Percentiles rank a stretch among this genome's conserved stretches.
Evolutionary conservation across 2,797 vertebrate species (phyloP).

Genomic region (Margarornis squamiger): DNA sequence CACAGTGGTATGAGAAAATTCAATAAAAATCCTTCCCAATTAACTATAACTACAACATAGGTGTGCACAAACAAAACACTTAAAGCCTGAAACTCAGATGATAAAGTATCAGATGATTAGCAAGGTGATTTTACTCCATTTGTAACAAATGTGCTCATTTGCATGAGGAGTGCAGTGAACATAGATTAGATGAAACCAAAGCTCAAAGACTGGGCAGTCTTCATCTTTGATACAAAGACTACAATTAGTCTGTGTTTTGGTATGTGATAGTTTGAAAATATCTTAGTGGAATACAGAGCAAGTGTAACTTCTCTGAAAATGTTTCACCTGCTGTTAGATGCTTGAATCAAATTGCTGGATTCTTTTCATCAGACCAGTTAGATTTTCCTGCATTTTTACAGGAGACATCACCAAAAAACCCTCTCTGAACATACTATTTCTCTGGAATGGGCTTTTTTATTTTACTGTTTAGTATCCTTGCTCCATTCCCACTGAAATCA

Average conservation of each 20-base stretch:
- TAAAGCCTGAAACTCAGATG: constrained; percentile 14
- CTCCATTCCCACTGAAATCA: not conserved
- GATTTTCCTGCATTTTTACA: not conserved
- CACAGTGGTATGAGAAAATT: not conserved
- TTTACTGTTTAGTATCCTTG: not conserved
- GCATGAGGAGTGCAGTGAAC: constrained; percentile 48
- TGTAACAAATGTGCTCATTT: constrained; percentile 46
- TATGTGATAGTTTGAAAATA: constrained; percentile 17
- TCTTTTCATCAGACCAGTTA: not conserved
- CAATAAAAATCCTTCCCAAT: not conserved
- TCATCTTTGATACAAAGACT: constrained; percentile 24
- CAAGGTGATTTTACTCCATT: constrained; percentile 38
- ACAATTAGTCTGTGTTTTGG: constrained; percentile 44
- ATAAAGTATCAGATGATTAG: constrained; percentile 28
- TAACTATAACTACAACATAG: not conserved
- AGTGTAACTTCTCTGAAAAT: not conserved
- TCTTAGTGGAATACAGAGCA: not conserved
- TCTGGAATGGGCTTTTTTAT: not conserved
- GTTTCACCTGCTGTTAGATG: not conserved
- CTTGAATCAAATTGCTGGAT: not conserved
- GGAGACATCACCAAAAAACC: no score
- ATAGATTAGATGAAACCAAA: constrained; percentile 49
- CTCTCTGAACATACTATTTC: not conserved
- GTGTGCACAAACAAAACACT: constrained; percentile 23
- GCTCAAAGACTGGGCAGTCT: constrained; percentile 29